phyloP scores from a whole-genome alignment of 2,797 vertebrate species.

The Artibeus lituratus region DNA sequence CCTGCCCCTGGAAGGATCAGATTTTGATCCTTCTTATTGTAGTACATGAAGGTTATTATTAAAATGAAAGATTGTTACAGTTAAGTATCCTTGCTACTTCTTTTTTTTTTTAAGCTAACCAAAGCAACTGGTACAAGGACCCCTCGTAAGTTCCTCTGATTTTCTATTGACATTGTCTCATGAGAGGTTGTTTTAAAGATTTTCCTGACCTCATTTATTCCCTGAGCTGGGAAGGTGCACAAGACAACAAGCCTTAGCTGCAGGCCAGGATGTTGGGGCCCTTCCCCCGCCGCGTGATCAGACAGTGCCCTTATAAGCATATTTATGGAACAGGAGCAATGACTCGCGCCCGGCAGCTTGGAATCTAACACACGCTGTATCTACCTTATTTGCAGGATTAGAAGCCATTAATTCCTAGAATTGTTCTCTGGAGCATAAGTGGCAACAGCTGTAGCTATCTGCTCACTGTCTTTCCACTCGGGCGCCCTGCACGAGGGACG shows the following conservation, averaged over 20 bases:
- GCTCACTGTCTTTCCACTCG: slow-evolving; percentile 77
- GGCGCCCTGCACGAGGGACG: slow-evolving; percentile 70
- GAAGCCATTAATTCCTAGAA: slow-evolving; percentile 80
- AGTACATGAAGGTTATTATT: slow-evolving; percentile 44
- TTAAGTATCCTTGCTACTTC: neutral
- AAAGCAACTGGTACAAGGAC: neutral
- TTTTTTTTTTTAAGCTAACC: neutral
- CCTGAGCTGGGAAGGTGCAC: slow-evolving; percentile 19
- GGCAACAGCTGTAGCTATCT: slow-evolving; percentile 78
- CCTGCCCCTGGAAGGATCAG: slow-evolving; percentile 11
- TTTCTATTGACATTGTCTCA: neutral
- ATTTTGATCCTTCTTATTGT: neutral
- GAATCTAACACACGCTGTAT: slow-evolving; percentile 62
- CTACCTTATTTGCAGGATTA: slow-evolving; percentile 80
- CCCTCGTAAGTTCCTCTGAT: neutral
- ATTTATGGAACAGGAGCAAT: slow-evolving; percentile 75
- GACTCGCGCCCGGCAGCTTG: slow-evolving; percentile 57
- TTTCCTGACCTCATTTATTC: neutral
- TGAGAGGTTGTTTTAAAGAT: neutral
- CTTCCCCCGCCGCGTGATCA: slow-evolving; percentile 56
- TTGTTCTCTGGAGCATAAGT: slow-evolving; percentile 81
- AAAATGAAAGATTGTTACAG: slow-evolving; percentile 52
- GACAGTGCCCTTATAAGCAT: slow-evolving; percentile 63
- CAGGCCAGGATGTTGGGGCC: slow-evolving; percentile 23
- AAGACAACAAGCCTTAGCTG: slow-evolving; percentile 57